phyloP scores from a whole-genome alignment of 2,113 vertebrate species.

The Gobiocypris rarus region DNA sequence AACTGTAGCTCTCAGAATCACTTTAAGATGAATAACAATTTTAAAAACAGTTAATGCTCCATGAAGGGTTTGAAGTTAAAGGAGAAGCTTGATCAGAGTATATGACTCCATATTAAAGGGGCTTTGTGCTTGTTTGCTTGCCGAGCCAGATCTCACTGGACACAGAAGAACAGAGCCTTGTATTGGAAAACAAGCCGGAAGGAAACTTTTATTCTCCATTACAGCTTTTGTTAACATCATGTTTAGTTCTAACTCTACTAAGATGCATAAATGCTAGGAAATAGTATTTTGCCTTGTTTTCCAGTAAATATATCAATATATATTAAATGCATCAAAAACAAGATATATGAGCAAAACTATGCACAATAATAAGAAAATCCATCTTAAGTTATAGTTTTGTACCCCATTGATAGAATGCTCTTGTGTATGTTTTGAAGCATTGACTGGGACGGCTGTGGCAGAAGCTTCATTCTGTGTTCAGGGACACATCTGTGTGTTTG shows the following conservation, averaged over 20 bases:
- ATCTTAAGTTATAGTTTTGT: neutral
- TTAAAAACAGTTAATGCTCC: neutral
- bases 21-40: neutral
- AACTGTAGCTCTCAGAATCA: neutral
- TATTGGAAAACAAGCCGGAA: neutral
- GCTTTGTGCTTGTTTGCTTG: conserved; percentile 4
- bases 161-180: conserved; percentile 36
- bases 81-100: neutral
- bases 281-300: no score
- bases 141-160: conserved; percentile 29
- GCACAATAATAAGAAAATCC: neutral
- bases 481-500: no score
- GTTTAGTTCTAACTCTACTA: neutral
- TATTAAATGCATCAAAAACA: neutral
- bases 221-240: no score
- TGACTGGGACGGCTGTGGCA: no score
- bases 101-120: neutral
- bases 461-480: no score
- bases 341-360: neutral
- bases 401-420: neutral
- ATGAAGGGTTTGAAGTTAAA: conserved; percentile 14
- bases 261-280: neutral
- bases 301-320: no score
- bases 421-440: no score
- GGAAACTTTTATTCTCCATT: neutral